Percentiles rank a stretch among this genome's conserved stretches.
phyloP scores from a whole-genome alignment of 2,797 vertebrate species.

The Bovichtus variegatus region DNA sequence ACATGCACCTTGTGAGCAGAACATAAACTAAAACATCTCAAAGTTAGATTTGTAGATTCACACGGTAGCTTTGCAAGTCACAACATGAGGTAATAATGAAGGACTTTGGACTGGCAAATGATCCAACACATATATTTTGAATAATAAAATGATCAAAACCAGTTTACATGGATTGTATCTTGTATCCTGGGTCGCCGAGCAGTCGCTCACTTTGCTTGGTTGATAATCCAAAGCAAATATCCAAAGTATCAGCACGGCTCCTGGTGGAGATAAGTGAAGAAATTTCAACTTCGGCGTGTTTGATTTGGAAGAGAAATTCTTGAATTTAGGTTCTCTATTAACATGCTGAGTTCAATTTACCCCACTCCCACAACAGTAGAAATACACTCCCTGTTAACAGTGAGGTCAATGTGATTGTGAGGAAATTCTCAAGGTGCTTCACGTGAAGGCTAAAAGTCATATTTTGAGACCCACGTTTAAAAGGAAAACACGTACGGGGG shows the following conservation, averaged over 20 bases:
- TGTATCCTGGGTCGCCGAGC: neutral
- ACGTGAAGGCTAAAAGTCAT: no score
- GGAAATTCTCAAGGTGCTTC: neutral
- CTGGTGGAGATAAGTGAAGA: neutral
- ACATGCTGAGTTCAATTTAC: neutral
- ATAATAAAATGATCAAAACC: neutral
- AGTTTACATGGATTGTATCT: neutral
- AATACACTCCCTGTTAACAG: conserved; percentile 4
- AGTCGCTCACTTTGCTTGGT: neutral
- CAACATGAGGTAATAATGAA: neutral
- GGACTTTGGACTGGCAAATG: neutral
- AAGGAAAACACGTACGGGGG: no score
- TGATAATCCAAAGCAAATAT: neutral
- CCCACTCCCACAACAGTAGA: neutral
- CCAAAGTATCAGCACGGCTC: neutral
- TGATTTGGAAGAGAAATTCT: neutral
- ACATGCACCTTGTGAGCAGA: neutral
- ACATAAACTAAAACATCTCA: neutral
- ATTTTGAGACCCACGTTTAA: no score
- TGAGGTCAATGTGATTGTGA: neutral
- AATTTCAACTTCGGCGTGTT: neutral
- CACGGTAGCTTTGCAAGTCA: no score
- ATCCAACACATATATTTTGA: neutral
- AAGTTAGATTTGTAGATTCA: neutral
- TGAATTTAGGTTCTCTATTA: neutral